Percentiles rank a stretch among this genome's conserved stretches.
These are phyloP conservation scores for Dugesia japonica DNA, from an alignment of 2,888 invertebrate species.

Conservation along the genomic window DNA sequence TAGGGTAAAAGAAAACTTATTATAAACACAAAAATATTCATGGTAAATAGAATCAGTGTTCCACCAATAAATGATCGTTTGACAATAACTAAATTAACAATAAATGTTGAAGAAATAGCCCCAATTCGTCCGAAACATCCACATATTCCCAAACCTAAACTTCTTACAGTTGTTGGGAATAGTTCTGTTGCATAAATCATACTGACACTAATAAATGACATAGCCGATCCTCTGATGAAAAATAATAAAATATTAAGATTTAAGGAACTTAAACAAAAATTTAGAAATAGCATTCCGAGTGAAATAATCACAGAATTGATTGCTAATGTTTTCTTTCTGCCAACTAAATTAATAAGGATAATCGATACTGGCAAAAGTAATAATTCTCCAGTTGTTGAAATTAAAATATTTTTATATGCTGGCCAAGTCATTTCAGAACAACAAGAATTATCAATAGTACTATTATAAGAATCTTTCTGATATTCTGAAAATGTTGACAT, in stretches of 20 bases:
- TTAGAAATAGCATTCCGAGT: neutral
- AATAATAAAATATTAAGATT: conserved; percentile 8
- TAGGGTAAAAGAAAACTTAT: neutral
- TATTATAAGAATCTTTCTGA: neutral
- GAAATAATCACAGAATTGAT: neutral
- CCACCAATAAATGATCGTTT: neutral
- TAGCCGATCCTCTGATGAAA: neutral
- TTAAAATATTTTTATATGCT: neutral
- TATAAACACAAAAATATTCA: neutral
- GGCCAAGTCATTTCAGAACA: neutral
- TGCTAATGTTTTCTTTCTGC: neutral
- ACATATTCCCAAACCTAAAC: neutral
- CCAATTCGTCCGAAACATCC: neutral
- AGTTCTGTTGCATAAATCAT: neutral
- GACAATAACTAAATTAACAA: neutral
- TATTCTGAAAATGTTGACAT: neutral
- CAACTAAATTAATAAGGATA: neutral
- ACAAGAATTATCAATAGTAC: neutral
- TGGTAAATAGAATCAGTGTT: neutral
- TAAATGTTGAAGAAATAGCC: neutral
- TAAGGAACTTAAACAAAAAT: neutral
- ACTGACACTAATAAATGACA: neutral
- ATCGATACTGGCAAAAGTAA: neutral
- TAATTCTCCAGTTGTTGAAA: neutral
- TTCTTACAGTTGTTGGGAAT: neutral